A percentile compares a stretch with the other conserved stretches of the same genome.
These are phyloP conservation scores for Jordanella pulchra DNA, from an alignment of 2,797 vertebrate genomes.

Conservation along the genomic window DNA sequence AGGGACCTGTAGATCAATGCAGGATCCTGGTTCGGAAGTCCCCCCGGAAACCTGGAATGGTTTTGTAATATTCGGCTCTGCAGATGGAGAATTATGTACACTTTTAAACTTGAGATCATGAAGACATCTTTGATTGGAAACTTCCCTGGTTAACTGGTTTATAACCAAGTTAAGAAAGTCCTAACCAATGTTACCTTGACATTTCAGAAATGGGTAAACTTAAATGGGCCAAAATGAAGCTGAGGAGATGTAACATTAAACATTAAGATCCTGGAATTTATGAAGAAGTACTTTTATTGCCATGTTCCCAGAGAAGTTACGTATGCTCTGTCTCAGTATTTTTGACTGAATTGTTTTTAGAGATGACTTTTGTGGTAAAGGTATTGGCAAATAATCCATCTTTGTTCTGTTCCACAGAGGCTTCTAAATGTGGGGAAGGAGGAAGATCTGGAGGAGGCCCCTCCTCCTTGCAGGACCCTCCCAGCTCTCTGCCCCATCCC, in stretches of 20 bases:
- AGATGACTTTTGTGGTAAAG: neutral
- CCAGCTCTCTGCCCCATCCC: conserved; percentile 62
- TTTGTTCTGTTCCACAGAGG: conserved; percentile 58
- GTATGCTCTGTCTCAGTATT: neutral
- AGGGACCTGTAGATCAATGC: neutral
- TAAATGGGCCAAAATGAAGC: neutral
- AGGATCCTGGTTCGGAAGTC: neutral
- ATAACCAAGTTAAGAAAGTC: too few species aligned
- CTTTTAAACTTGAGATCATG: neutral
- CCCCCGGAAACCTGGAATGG: neutral
- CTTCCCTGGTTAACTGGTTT: neutral
- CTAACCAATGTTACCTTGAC: neutral
- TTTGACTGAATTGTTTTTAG: neutral
- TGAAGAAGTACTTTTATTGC: neutral
- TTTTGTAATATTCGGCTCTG: neutral
- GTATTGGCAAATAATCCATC: neutral
- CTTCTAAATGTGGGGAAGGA: conserved; percentile 42
- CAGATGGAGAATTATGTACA: neutral
- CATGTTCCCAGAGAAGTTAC: neutral
- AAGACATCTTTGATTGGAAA: neutral
- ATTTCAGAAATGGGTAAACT: neutral
- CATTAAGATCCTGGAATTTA: neutral
- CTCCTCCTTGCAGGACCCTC: conserved; percentile 37
- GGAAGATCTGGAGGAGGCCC: conserved; percentile 50
- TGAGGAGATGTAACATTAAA: neutral